Conservation (phyloP, 2,113 vertebrate genomes). For the Megaceryle maxima region DNA sequence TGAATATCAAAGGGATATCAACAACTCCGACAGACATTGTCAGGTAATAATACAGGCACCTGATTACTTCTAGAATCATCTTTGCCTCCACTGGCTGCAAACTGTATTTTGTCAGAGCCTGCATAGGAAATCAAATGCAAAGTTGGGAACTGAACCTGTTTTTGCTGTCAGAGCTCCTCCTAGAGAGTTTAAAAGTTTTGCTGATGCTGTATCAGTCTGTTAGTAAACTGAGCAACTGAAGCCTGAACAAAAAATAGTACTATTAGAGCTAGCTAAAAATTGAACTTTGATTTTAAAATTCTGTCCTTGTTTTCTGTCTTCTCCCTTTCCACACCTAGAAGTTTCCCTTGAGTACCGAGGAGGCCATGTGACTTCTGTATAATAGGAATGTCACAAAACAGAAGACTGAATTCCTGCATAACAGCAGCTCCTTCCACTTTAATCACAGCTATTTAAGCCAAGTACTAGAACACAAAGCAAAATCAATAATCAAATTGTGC, state of each 20-base stretch:
- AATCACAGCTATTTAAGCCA: not conserved
- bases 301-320: not conserved
- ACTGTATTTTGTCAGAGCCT: not conserved
- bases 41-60: not conserved
- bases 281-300: not conserved
- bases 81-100: not conserved
- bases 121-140: not conserved
- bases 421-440: not conserved
- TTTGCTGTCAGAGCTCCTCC: not conserved
- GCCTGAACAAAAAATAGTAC: not conserved
- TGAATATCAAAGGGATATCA: not conserved
- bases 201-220: not conserved
- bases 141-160: not conserved
- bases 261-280: not conserved
- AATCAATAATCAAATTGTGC: not conserved
- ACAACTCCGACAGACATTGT: not conserved
- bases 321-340: not conserved
- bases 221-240: not conserved
- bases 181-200: not conserved
- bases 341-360: not conserved
- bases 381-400: not conserved
- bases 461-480: not conserved
- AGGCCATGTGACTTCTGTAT: not conserved
- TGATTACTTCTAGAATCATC: slow-evolving; percentile 20
- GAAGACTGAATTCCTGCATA: not conserved